Evolutionary conservation across 2,888 invertebrate genomes (phyloP), one percentile per base, ranked within the genome.

Genomic region (Ectemnius continuus): DNA sequence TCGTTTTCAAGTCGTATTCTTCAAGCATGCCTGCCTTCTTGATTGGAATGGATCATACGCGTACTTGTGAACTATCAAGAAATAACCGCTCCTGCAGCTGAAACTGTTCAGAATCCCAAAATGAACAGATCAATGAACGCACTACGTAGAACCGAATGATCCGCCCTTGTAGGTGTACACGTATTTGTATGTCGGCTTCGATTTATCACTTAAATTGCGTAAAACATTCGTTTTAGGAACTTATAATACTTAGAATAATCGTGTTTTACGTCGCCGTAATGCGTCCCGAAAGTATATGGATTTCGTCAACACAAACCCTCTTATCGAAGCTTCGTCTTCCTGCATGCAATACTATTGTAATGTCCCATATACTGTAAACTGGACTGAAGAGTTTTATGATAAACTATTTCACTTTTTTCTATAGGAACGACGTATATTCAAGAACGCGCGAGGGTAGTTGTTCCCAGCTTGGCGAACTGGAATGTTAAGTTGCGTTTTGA

Each of bases 191-290:
- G 70, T 48, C 74, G 70, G 67, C 59, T 76, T 68, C 76, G 69
- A 73, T 81, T 65, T 75, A 73, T 70, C 70, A 71, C 71, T 71
- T 74, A 70, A 73, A 72, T 57, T 63, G 70, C 71, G 74, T 80
- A 76, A 83, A 78, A 61, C 80, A 69, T 78, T 36, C 76, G 26
- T 72, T 78, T 83, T 89, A 89, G 88, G 88, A 89, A 89, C 88
- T 89, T 87, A 86, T 90, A 90, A 90, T 90, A 90, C 88, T 36
- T 36, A 36, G 4, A 36, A 36, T 89, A 90, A 86, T 89, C 81
- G 85, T 86, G 85, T 84, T 83, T 77, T 79, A 78, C 80, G 57
- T 75, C 77, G 76, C 79, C 74, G 79, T 73, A 81, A 80, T 72
- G 61, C 45, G 16, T 62, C 61, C 66, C 16, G 52, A 60, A 48